Evolutionary conservation across 2,113 vertebrate genomes (phyloP).

Genomic region (Archilochus colubris): DNA sequence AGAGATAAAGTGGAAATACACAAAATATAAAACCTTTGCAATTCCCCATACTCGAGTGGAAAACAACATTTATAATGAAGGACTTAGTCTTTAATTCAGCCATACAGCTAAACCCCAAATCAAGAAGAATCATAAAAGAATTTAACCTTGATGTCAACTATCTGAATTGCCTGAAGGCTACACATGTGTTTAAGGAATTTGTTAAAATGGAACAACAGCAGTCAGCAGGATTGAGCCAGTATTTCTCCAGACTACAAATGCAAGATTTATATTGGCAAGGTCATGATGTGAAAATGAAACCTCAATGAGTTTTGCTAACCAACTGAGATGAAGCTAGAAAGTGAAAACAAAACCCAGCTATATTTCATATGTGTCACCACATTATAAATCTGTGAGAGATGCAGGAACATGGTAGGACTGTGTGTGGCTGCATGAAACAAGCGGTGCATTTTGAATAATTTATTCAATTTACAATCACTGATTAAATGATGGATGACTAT

Average conservation of each 20-base stretch:
- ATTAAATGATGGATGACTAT: not conserved
- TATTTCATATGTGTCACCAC: not conserved
- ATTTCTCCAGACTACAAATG: not conserved
- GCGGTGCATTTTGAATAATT: not conserved
- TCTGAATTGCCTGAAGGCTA: not conserved
- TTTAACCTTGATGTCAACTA: not conserved
- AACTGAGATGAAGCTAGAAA: not conserved
- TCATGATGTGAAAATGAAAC: not conserved
- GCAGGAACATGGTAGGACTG: not conserved
- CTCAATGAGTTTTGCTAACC: not conserved
- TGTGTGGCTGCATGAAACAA: not conserved
- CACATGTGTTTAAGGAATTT: not conserved
- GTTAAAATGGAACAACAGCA: not conserved
- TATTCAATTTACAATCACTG: not conserved
- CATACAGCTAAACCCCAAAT: not conserved
- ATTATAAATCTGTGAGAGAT: not conserved
- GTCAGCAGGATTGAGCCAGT: not conserved
- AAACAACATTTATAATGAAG: not conserved
- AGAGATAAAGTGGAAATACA: not conserved
- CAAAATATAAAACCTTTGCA: not conserved
- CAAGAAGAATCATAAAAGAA: not conserved
- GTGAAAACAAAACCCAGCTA: not conserved
- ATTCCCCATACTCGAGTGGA: not conserved
- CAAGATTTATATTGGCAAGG: not conserved
- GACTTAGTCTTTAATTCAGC: not conserved